Evolutionary conservation across 1,140 invertebrate species (phyloP), one percentile per base, ranked within the genome.

Genomic region (Conus ventricosus): DNA sequence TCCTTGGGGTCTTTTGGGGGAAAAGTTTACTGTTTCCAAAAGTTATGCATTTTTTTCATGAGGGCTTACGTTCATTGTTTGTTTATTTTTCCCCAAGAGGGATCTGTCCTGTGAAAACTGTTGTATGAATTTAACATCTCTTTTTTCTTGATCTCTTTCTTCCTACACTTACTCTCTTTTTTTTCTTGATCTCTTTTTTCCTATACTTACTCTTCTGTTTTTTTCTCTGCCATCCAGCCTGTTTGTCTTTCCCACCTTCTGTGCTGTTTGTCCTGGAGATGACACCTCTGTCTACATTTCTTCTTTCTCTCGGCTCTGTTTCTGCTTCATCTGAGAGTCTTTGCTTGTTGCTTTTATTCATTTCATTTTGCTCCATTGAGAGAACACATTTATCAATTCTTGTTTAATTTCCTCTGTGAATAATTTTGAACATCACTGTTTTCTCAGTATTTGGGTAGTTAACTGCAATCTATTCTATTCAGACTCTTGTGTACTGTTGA

Each of bases 31-130:
- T 15, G 39, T 81, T 54, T 54, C 51, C 2, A 39, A 39, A 27
- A 78, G 76, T 78, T 25, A 39, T 81, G 80, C 53, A 54, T 54
- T 81, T 81, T 81, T 81, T 81, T 54, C 15, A 53, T 54, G 51
- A 53, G 51, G 51, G 80, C 51, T 81, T 81, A 13, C 55, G 8
- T 51, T 39, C 25, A 6, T 13, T 13, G 25, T 13, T 78, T 23
- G 20, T 71, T n/a, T 71, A 71, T 71, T 71, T 71, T 71, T n/a
- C 20, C 57, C 8, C 57, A 60, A 60, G 57, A 15, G 8, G 23
- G 4, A 7, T 71, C 6, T 20, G 13, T 71, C 67, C 23, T 71
- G 67, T 71, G 67, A 13, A 71, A 23, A 71, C 39, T n/a, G 67
- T 71, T 71, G 67, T 7, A 23, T 23, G 67, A 17, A 39, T 71